Base-by-base conservation (phyloP, 2,797 vertebrate genomes). In the Carcharodon carcharias region DNA sequence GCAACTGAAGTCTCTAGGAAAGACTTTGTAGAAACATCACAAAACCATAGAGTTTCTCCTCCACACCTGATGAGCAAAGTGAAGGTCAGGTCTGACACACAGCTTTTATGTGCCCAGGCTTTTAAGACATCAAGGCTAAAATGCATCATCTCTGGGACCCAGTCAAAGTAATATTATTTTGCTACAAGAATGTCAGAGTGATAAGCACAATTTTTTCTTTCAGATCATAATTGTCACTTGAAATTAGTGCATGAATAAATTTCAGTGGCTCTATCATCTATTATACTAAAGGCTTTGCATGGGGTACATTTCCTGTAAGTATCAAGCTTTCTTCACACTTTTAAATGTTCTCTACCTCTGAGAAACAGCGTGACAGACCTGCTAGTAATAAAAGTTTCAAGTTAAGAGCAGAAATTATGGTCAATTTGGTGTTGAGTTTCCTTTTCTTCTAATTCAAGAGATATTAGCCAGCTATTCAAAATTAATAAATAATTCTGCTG, bases 31-130 rank as follows among this genome's bases (percentile, higher is more conserved):
- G 65, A 71, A 45, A 95, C 31, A 45, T 35, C 45, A 77, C 50
- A 95, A 95, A 77, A n/a, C 73, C 56, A 77, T 31, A 16, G 67
- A 96, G 35, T 26, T 28, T 63, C 45, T 77, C 93, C 92, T 95
- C 93, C 93, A 35, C 77, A 95, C 31, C 54, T 65, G 69, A 1
- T 63, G 21, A 96, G 61, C 31, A 87, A 95, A 50, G 28, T 35
- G 94, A 96, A 96, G 96, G 96, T 96, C 77, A 87, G 58, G 31
- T 16, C 16, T 96, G 61, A 95, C 96, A 71, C 45, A 92, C 21
- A 87, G 93, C 77, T 85, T 89, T 95, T 77, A 95, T 96, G 45
- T 50, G 65, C 58, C 93, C 18, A 50, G 45, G 58, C 14, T 31
- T 56, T 56, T 95, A 56, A 93, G 23, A 58, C 35, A 77, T 95